Evolutionary conservation across 2,113 vertebrate genomes (phyloP), one percentile per base, ranked within the genome.

Genomic region (Nothocercus julius): DNA sequence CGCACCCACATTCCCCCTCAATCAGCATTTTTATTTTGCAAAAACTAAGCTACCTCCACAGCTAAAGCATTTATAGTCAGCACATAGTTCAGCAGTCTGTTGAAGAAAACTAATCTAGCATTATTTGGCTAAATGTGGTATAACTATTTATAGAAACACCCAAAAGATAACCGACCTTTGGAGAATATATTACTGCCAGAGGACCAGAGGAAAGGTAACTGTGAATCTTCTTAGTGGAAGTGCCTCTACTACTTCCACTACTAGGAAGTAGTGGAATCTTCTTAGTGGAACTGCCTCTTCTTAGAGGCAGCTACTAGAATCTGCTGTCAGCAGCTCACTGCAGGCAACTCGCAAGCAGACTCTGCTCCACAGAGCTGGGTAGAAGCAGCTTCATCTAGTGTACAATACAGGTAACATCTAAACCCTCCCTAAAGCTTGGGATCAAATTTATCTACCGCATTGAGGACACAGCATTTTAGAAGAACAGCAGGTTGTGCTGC

Each of bases 101-200:
- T 58, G 67, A 58, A 36, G 51, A 34, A 72, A 76, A 62, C 75
- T 42, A 72, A 30, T 3, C 13, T 69, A 67, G 19, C 18, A 20
- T 5, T 20, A 16, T 11, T 18, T 62, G 45, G 40, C 28, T 68
- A 21, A 49, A 73, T 5, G 2, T 32, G 17, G 14, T 15, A 27
- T 2, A 22, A 3, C 11, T 12, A 24, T 15, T 69, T 47, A 64
- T 5, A 79, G 72, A 82, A 73, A 53, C 2, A 59, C 1, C 28
- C 7, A 28, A 47, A n/a, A 9, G 1, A 8, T 8, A 22, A 53
- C 0, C 1, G 9, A 38, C 45, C 38, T 75, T 36, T 6, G 11
- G 51, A 63, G 30, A 72, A 77, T 36, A n/a, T 54, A 44, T 34
- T 32, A 32, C 21, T 45, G 45, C 34, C 44, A 44, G 44, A 16